A percentile compares a stretch with the other conserved stretches of the same genome.
Conservation (phyloP, 1,140 invertebrate genomes). For the Drosophila rufa region DNA sequence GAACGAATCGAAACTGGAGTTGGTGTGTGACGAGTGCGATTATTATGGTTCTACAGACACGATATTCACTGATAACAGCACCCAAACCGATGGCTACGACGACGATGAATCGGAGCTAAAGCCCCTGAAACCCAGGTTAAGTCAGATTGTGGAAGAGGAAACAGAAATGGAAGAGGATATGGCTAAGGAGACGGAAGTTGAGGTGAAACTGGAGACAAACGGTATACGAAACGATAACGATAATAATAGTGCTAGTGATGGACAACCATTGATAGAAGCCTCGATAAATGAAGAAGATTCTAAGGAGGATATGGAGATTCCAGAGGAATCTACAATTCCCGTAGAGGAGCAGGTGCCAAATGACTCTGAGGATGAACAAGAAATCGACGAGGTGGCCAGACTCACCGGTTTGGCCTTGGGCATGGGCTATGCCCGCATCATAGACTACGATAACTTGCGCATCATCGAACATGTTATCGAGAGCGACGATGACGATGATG, state of each 20-base stretch:
- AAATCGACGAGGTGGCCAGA: constrained; percentile 52
- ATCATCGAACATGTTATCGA: constrained; percentile 83
- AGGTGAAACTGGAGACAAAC: constrained; percentile 25
- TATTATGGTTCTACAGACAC: constrained; percentile 46
- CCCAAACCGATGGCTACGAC: constrained; percentile 61
- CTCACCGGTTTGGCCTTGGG: constrained; percentile 50
- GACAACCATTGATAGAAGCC: background rate
- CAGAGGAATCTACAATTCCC: background rate
- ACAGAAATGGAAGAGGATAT: constrained; percentile 22
- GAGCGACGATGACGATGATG: constrained; percentile 56
- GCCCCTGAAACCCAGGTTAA: constrained; percentile 36
- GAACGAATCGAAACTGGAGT: constrained; percentile 44
- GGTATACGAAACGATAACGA: constrained; percentile 47
- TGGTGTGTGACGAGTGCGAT: constrained; percentile 67
- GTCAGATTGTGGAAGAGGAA: constrained; percentile 61
- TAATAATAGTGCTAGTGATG: constrained; percentile 32
- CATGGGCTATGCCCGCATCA: constrained; percentile 75
- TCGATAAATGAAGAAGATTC: constrained; percentile 2
- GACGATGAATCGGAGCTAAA: constrained; percentile 33
- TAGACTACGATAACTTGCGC: constrained; percentile 78
- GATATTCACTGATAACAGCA: constrained; percentile 75
- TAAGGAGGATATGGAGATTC: constrained; percentile 1
- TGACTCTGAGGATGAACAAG: constrained; percentile 21
- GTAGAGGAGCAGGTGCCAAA: background rate
- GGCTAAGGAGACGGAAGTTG: constrained; percentile 13